A percentile compares a stretch with the other conserved stretches of the same genome.
Conservation (phyloP, 2,797 vertebrate species). For the Rousettus madagascariensis region DNA sequence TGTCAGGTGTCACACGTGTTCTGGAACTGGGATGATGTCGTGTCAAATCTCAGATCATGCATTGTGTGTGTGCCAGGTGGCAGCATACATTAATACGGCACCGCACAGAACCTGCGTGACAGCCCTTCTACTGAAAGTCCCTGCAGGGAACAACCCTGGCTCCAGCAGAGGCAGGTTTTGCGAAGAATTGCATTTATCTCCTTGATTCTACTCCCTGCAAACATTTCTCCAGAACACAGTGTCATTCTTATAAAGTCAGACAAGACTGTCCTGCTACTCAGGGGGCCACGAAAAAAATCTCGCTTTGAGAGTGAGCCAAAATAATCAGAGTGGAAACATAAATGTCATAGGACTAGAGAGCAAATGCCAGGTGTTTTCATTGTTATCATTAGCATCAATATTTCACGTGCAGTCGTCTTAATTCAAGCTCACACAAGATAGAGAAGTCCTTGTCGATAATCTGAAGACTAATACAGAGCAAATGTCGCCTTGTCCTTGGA, state of each 20-base stretch:
- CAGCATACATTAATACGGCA: slow-evolving; percentile 37
- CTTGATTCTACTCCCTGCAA: slow-evolving; percentile 41
- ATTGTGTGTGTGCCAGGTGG: slow-evolving; percentile 59
- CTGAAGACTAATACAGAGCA: not conserved
- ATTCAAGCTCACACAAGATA: not conserved
- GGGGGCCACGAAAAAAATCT: not conserved
- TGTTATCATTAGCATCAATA: not conserved
- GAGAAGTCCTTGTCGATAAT: not conserved
- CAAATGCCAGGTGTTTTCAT: not conserved
- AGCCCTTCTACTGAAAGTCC: not conserved
- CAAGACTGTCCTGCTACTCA: slow-evolving; percentile 52
- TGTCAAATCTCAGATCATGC: not conserved
- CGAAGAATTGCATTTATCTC: not conserved
- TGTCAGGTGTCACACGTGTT: not conserved
- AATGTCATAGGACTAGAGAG: slow-evolving; percentile 36
- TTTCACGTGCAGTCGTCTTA: not conserved
- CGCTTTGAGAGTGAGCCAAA: not conserved
- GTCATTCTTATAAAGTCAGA: not conserved
- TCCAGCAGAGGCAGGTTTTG: not conserved
- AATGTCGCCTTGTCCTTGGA: not conserved
- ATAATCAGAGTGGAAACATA: not conserved
- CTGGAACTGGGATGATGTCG: not conserved
- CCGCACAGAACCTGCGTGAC: not conserved
- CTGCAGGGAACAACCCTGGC: not conserved
- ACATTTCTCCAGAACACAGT: not conserved